Conservation (phyloP, 2,888 invertebrate species). For the Stegana nigrithorax region DNA sequence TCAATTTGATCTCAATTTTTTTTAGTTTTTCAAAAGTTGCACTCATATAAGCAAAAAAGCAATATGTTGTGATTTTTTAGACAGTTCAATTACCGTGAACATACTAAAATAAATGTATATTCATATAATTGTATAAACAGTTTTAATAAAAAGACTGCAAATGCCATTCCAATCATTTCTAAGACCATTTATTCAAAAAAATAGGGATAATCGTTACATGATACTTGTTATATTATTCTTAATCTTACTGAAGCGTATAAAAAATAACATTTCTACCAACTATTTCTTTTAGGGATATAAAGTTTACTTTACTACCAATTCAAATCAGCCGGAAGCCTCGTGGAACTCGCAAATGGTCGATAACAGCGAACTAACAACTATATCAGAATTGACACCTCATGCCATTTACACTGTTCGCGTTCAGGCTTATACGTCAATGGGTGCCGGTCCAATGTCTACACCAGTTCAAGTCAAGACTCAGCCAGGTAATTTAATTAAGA, state of each 20-base stretch:
- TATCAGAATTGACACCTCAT: slow-evolving; percentile 90
- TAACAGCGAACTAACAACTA: slow-evolving; percentile 91
- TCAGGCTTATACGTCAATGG: slow-evolving; percentile 93
- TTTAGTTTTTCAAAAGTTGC: no score
- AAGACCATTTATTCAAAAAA: background rate
- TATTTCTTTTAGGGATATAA: slow-evolving; percentile 84
- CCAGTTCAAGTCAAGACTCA: slow-evolving; percentile 99
- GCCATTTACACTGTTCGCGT: slow-evolving; percentile 95
- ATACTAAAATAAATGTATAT: no score
- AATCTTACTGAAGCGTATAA: background rate
- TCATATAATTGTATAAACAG: no score
- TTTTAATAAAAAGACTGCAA: no score
- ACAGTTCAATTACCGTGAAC: no score
- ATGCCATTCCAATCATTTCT: no score
- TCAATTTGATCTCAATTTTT: no score
- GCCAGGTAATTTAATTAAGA: slow-evolving; percentile 81
- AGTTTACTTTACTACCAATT: slow-evolving; percentile 94
- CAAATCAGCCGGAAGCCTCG: slow-evolving; percentile 85
- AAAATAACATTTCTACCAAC: background rate
- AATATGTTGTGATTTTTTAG: no score
- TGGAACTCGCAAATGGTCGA: slow-evolving; percentile 96
- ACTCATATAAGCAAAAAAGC: no score
- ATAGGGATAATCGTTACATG: background rate
- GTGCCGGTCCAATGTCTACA: slow-evolving; percentile 93
- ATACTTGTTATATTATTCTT: background rate